A percentile compares a stretch with the other conserved stretches of the same genome.
Evolutionary conservation across 2,888 invertebrate species (phyloP).

Genomic region (Pseudanteris insignis): DNA sequence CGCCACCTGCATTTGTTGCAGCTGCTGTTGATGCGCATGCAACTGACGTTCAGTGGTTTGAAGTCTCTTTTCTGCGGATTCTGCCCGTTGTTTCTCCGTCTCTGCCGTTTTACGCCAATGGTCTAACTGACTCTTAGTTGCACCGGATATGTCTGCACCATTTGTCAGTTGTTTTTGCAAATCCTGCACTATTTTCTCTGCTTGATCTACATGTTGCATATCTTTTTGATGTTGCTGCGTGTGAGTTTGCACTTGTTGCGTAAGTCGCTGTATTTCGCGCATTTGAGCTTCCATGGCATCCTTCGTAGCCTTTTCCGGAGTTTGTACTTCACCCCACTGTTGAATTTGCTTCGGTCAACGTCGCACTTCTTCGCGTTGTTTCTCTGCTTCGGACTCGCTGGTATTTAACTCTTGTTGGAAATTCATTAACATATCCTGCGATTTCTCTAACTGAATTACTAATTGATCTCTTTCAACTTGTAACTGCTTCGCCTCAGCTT

Average conservation of each 20-base stretch:
- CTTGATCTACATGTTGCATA: constrained; percentile 76
- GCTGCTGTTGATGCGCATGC: constrained; percentile 64
- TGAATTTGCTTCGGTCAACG: constrained; percentile 70
- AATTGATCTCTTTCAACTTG: constrained; percentile 87
- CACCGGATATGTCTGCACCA: constrained; percentile 66
- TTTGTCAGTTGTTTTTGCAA: constrained; percentile 63
- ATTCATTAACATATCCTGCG: constrained; percentile 90
- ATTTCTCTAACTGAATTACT: constrained; percentile 89
- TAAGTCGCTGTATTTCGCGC: constrained; percentile 75
- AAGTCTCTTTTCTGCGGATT: constrained; percentile 82
- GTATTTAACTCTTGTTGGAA: constrained; percentile 90
- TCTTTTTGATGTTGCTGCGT: constrained; percentile 68
- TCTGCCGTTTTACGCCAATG: constrained; percentile 85
- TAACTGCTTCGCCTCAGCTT: constrained; percentile 85
- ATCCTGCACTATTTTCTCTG: constrained; percentile 80
- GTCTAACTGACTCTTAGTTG: constrained; percentile 75
- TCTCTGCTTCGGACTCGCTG: constrained; percentile 83
- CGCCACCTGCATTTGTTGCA: constrained; percentile 74
- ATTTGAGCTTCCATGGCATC: constrained; percentile 77
- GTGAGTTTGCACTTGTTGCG: constrained; percentile 74
- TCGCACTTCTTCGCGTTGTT: constrained; percentile 81
- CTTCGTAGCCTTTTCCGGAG: constrained; percentile 76
- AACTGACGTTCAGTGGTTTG: constrained; percentile 71
- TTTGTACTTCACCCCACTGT: constrained; percentile 74
- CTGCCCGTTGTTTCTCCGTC: constrained; percentile 80